Evolutionary conservation across 2,113 vertebrate genomes (phyloP), one percentile per base, ranked within the genome.

Genomic region (Chaetorhynchus papuensis): DNA sequence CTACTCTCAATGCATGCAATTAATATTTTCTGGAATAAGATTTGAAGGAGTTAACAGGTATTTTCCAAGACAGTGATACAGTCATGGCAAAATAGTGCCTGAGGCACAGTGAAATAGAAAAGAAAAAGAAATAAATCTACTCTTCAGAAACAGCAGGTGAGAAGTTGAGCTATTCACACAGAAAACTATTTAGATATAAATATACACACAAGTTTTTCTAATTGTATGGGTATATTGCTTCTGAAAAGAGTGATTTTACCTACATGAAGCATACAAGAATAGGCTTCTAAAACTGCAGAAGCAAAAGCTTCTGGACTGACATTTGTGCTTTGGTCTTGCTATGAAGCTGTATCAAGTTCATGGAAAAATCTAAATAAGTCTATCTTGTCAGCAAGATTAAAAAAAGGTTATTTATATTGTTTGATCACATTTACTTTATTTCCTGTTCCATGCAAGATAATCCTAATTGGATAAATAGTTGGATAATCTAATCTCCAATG

Each of bases 391-490:
- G 45, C 53, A 49, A 86, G 49, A 89, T 72, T 5, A 49, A 19
- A 82, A 80, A 57, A 24, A 50, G 3, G 6, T 44, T 65, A 68
- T 90, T 95, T 93, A 33, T 63, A 41, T n/a, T 93, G 52, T 31
- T 93, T 72, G 59, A 93, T 94, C 70, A 44, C 59, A 37, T 94
- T 89, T 93, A 31, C 81, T 92, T 87, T 91, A 81, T 89, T 96
- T 96, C 54, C 42, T 83, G 54, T 79, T 77, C 70, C 68, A 87
- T 63, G n/a, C 54, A 90, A 90, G 63, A 78, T 93, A 93, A 94
- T 93, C 39, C 82, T 93, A 96, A 96, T 80, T 85, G 78, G 84
- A 95, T 84, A 95, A 91, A 94, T 83, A 91, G 91, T 56, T 71
- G n/a, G 65, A 77, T 60, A 93, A 93, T 96, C 96, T 96, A 85